Evolutionary conservation across 1,140 invertebrate species (phyloP).

Genomic region (Papilio dardanus): DNA sequence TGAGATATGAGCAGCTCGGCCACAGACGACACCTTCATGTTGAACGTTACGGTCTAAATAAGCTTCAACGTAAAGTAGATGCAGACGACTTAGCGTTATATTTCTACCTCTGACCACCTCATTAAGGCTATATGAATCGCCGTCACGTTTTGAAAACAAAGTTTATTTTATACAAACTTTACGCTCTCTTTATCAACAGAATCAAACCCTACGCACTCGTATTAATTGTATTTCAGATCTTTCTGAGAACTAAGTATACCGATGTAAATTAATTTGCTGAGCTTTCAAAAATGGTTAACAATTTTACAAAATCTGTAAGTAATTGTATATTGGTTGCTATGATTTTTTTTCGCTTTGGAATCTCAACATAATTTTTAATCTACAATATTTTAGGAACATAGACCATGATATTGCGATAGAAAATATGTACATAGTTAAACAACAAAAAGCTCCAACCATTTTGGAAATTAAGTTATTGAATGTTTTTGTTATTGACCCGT

Average conservation of each 20-base stretch:
- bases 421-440: too few species aligned
- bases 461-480: too few species aligned
- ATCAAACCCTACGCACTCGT: not conserved
- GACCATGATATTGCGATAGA: too few species aligned
- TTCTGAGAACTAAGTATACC: not conserved
- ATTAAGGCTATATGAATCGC: not conserved
- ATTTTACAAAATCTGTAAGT: too few species aligned
- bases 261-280: too few species aligned
- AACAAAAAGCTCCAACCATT: too few species aligned
- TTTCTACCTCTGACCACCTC: slow-evolving; percentile 19
- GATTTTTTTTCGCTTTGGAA: too few species aligned
- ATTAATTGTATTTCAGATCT: not conserved
- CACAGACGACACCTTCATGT: not conserved
- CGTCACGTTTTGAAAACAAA: not conserved
- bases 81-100: not conserved
- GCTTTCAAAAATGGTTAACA: too few species aligned
- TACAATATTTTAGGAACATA: too few species aligned
- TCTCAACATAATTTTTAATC: too few species aligned
- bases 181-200: slow-evolving; percentile 1
- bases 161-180: not conserved
- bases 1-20: not conserved
- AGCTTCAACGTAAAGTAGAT: not conserved
- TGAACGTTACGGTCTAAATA: slow-evolving; percentile 6
- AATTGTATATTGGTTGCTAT: too few species aligned
- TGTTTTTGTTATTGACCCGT: too few species aligned